phyloP scores from a whole-genome alignment of 2,113 vertebrate genomes.

The Ctenodactylus gundi region DNA sequence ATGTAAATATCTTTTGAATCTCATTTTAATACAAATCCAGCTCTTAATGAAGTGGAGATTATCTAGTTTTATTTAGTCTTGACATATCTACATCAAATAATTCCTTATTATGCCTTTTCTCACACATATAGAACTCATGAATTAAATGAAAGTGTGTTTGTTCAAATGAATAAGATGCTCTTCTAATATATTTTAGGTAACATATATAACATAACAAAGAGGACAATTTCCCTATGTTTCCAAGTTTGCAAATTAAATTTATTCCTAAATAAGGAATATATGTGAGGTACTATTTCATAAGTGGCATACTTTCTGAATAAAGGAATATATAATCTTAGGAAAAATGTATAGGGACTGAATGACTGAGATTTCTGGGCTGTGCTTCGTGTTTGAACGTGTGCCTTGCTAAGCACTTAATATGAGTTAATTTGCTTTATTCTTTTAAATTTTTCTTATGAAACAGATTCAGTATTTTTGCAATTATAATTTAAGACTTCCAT shows the following conservation, averaged over 20 bases:
- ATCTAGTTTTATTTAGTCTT: neutral
- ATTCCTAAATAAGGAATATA: slow-evolving; percentile 19
- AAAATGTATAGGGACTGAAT: neutral
- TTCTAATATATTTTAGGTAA: neutral
- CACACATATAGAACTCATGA: neutral
- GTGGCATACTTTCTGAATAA: neutral
- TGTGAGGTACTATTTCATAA: slow-evolving; percentile 24
- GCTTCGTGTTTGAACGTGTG: neutral
- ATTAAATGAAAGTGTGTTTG: neutral
- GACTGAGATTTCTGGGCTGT: neutral
- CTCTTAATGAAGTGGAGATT: neutral
- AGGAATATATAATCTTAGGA: neutral
- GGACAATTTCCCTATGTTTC: neutral
- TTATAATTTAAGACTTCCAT: too few relatives aligned
- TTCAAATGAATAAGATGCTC: neutral
- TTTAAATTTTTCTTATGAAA: neutral
- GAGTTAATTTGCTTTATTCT: neutral
- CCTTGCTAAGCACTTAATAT: neutral
- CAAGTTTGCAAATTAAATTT: slow-evolving; percentile 33
- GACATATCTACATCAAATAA: neutral
- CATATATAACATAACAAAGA: neutral
- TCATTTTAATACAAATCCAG: neutral
- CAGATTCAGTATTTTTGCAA: neutral
- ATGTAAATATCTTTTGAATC: neutral
- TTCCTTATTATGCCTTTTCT: neutral